phyloP scores from a whole-genome alignment of 1,140 invertebrate genomes.

The Eciton burchellii region DNA sequence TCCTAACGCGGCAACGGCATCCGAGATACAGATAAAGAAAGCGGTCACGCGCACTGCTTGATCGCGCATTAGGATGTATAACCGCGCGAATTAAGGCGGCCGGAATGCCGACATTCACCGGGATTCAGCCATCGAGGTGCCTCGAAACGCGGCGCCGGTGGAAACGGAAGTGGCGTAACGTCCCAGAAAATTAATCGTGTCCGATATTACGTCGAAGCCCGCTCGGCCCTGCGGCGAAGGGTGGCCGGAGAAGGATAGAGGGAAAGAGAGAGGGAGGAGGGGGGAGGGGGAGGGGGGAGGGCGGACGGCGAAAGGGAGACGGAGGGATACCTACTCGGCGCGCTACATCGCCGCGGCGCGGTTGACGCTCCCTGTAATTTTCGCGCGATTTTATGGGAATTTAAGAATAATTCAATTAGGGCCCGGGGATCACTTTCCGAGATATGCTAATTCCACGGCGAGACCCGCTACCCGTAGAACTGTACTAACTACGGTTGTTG shows the following conservation, averaged over 20 bases:
- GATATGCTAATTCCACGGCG: conserved; percentile 85
- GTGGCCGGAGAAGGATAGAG: conserved; percentile 23
- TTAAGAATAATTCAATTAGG: conserved; percentile 87
- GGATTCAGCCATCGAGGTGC: conserved; percentile 54
- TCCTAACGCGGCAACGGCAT: conserved; percentile 17
- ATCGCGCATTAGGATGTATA: conserved; percentile 4
- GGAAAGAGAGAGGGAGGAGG: conserved; percentile 11
- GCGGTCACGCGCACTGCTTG: not conserved
- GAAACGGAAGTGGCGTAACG: conserved; percentile 79
- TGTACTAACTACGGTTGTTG: conserved; percentile 61
- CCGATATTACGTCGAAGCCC: conserved; percentile 76
- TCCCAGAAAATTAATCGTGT: conserved; percentile 85
- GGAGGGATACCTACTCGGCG: conserved; percentile 19
- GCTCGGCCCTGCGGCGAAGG: conserved; percentile 39
- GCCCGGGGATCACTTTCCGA: conserved; percentile 83
- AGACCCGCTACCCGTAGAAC: conserved; percentile 67
- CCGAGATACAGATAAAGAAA: not conserved
- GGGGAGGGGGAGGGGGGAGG: conserved; percentile 27
- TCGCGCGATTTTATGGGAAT: conserved; percentile 86
- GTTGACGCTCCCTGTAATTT: conserved; percentile 81
- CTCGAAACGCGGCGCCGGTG: conserved; percentile 56
- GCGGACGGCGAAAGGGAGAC: conserved; percentile 9
- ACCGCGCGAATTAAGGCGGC: conserved; percentile 5
- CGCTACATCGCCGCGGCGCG: conserved; percentile 50
- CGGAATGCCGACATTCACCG: conserved; percentile 1